Evolutionary conservation across 2,797 vertebrate species (phyloP), one percentile per base, ranked within the genome.

Genomic region (Tenualosa thibaudeaui): DNA sequence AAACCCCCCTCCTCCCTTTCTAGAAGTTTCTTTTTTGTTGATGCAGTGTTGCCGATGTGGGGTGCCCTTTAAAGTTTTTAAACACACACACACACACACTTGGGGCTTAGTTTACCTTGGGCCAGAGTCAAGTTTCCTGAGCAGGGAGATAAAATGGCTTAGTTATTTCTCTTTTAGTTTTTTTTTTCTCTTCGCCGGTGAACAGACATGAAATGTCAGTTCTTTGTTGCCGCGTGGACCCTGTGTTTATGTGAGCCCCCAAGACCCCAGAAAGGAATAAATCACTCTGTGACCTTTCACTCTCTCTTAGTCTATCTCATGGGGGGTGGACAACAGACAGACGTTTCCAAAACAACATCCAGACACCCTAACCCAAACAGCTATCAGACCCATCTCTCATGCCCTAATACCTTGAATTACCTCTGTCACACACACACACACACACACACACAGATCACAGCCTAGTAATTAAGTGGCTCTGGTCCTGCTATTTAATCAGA

Each of bases 191-290:
- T n/a, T 40, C 15, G 6, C 6, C 6, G 40, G 17, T 78, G 71
- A 22, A 10, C 49, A 43, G 24, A 68, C 71, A 82, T 54, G 58
- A 86, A 86, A 82, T 83, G 83, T 84, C 81, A 82, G 50, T 84
- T 50, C 56, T 43, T 81, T 37, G 50, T 86, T 58, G 56, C 46
- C 82, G 5, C 8, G 9, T 22, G 40, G 19, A 24, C 75, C 81
- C 40, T 31, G n/a, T 62, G 78, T 81, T 85, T 81, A 24, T 56
- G 24, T 75, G 24, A 56, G 71, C 71, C 71, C 71, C 40, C 40
- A 58, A 56, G n/a, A 7, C 40, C 78, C 40, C 3, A 60, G 17
- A 37, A 60, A n/a, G 26, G 37, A 60, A 53, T 71, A 65, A 81
- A 37, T 58, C 37, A 15, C n/a, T 22, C 31, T 10, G 2, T 71